phyloP scores from a whole-genome alignment of 1,140 invertebrate genomes.

The Drosophila carrolli region DNA sequence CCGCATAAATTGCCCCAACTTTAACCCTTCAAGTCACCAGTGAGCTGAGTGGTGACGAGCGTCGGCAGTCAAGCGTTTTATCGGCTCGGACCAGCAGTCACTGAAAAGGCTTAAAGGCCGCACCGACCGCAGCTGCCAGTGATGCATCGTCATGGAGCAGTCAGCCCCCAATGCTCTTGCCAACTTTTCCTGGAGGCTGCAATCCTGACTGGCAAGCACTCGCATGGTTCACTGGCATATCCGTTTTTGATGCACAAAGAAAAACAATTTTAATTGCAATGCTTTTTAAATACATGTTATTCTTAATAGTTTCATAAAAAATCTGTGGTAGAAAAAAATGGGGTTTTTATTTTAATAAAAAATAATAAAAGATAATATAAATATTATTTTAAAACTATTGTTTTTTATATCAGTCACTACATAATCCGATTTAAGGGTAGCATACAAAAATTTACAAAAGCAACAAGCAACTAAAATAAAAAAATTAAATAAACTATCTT shows the following conservation, averaged over 20 bases:
- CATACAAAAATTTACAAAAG: too few relatives aligned
- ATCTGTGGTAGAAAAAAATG: too few relatives aligned
- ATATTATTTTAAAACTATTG: too few relatives aligned
- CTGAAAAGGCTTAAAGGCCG: slow-evolving; percentile 44
- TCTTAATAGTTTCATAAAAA: background rate
- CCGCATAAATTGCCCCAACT: slow-evolving; percentile 46
- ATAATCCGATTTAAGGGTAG: too few relatives aligned
- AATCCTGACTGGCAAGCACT: slow-evolving; percentile 28
- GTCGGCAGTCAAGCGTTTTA: slow-evolving; percentile 44
- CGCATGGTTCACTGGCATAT: slow-evolving; percentile 15
- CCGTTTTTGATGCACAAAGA: slow-evolving; percentile 8
- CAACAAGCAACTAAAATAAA: too few relatives aligned
- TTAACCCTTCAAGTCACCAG: slow-evolving; percentile 12
- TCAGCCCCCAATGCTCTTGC: background rate
- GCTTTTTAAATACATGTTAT: too few relatives aligned
- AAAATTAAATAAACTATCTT: too few relatives aligned
- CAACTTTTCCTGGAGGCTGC: slow-evolving; percentile 17
- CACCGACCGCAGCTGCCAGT: slow-evolving; percentile 29
- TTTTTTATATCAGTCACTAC: too few relatives aligned
- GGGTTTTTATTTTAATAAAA: too few relatives aligned
- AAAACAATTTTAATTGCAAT: background rate
- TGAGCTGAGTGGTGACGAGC: background rate
- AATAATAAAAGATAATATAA: too few relatives aligned
- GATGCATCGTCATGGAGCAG: slow-evolving; percentile 37
- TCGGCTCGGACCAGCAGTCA: slow-evolving; percentile 47